These are phyloP conservation scores for Cochlearius cochlearius DNA, from an alignment of 2,113 vertebrate genomes.

Conservation along the genomic window DNA sequence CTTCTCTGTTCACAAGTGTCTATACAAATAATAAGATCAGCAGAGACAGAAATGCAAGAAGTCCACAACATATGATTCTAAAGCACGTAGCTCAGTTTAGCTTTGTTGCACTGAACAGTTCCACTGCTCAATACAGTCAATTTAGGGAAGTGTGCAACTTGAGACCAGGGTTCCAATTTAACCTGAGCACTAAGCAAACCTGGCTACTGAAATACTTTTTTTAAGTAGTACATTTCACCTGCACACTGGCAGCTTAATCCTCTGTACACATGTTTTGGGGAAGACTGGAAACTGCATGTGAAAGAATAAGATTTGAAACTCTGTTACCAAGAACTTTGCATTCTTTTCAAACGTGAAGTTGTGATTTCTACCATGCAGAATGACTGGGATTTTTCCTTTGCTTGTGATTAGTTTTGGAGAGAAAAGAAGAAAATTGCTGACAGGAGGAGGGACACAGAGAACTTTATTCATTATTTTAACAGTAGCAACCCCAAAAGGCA, in stretches of 20 bases:
- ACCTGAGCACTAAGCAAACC: not conserved
- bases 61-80: not conserved
- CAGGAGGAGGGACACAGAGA: not conserved
- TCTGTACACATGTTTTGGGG: not conserved
- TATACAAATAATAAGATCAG: not conserved
- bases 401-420: not conserved
- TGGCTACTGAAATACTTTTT: not conserved
- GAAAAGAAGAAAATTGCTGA: not conserved
- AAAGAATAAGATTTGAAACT: not conserved
- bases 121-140: not conserved
- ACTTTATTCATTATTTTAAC: not conserved
- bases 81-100: not conserved
- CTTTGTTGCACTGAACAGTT: not conserved
- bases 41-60: not conserved
- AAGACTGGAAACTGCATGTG: not conserved
- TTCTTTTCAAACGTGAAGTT: not conserved
- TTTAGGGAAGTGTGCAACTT: not conserved
- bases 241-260: not conserved
- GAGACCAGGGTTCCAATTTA: not conserved
- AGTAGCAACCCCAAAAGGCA: not conserved
- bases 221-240: not conserved
- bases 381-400: not conserved
- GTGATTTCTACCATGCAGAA: not conserved
- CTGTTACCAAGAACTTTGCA: not conserved
- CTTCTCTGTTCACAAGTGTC: not conserved